phyloP scores from a whole-genome alignment of 1,140 invertebrate species.

The Lethrus apterus region DNA sequence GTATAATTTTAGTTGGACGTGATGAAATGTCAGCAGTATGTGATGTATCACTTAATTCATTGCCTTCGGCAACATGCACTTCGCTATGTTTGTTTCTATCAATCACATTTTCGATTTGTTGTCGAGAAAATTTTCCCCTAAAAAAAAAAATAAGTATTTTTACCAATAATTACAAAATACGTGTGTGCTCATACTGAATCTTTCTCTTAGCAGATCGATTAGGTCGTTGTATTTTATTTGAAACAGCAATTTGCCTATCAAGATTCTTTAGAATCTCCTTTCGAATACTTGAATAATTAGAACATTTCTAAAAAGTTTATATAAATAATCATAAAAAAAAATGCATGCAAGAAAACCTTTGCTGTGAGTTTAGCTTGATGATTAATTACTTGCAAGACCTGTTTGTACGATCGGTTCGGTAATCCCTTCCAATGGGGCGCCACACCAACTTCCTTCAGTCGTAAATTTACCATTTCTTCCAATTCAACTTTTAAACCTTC shows the following conservation, averaged over 20 bases:
- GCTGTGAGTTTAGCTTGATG: slow-evolving; percentile 31
- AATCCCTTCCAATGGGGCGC: slow-evolving; percentile 33
- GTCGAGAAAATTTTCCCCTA: no score
- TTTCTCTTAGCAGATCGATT: no score
- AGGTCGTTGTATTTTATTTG: no score
- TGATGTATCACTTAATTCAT: no score
- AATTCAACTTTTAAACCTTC: slow-evolving; percentile 27
- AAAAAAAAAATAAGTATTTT: no score
- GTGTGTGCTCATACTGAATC: no score
- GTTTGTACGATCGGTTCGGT: slow-evolving; percentile 30
- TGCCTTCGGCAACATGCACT: no score
- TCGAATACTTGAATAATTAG: slow-evolving; percentile 18
- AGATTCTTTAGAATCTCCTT: slow-evolving; percentile 17
- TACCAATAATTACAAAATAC: no score
- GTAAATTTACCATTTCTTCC: slow-evolving; percentile 21
- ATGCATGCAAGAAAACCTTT: slow-evolving; percentile 21
- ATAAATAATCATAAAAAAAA: no score
- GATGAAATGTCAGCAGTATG: slow-evolving; percentile 24
- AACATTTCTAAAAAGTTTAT: slow-evolving; percentile 16
- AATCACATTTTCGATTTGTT: no score
- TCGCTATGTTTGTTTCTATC: no score
- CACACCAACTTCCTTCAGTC: slow-evolving; percentile 32
- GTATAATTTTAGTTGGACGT: no score
- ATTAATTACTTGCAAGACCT: slow-evolving; percentile 31
- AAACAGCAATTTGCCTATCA: slow-evolving; percentile 19